Evolutionary conservation across 2,888 invertebrate species (phyloP).

Genomic region (Gastracanthus pulcherrimus): DNA sequence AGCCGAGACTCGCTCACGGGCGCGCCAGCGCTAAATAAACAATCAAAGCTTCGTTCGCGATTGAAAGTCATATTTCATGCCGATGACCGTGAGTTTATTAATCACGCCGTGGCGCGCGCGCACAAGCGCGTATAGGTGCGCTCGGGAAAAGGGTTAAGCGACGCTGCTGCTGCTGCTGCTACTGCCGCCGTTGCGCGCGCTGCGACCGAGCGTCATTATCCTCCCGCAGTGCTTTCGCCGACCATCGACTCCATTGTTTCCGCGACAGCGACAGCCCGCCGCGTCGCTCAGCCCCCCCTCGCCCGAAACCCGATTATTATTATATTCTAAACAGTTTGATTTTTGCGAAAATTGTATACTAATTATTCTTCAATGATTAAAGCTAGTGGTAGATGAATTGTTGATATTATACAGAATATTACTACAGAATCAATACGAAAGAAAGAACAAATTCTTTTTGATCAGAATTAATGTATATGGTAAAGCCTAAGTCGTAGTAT

Average conservation of each 20-base stretch:
- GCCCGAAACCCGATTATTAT: no score
- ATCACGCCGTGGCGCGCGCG: slow-evolving; percentile 41
- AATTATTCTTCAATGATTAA: not conserved
- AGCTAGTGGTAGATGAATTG: no score
- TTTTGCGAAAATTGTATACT: not conserved
- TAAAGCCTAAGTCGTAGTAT: no score
- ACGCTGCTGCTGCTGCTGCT: no score
- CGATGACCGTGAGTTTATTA: slow-evolving; percentile 60
- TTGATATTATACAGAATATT: no score
- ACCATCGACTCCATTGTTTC: slow-evolving; percentile 12
- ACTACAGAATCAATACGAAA: no score
- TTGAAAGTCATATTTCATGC: slow-evolving; percentile 63
- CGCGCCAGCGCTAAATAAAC: slow-evolving; percentile 61
- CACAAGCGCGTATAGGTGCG: not conserved
- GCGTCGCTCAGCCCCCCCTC: no score
- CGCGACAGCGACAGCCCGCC: not conserved
- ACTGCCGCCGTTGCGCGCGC: no score
- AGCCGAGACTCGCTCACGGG: slow-evolving; percentile 43
- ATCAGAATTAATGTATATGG: no score
- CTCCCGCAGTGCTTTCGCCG: not conserved
- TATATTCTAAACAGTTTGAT: not conserved
- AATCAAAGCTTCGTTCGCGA: slow-evolving; percentile 61
- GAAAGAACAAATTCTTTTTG: no score
- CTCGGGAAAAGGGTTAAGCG: slow-evolving; percentile 13
- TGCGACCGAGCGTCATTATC: slow-evolving; percentile 4